Evolutionary conservation across 1,140 invertebrate species (phyloP).

Genomic region (Parapsyche elsis): DNA sequence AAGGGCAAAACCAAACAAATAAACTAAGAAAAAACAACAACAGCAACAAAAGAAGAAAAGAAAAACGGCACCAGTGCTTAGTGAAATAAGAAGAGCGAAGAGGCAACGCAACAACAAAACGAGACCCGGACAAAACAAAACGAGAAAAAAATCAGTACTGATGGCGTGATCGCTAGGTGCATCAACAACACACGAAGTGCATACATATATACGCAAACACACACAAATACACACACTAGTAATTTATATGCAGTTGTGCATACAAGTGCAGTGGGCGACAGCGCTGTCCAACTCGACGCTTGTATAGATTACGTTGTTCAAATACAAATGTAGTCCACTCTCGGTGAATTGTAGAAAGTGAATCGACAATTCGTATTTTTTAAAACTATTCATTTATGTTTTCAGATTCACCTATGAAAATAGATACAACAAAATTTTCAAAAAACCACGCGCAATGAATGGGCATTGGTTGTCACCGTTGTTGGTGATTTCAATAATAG

Average conservation of each 20-base stretch:
- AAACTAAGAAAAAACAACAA: too few species aligned
- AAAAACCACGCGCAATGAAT: too few species aligned
- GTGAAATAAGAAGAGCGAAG: conserved; percentile 26
- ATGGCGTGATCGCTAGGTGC: conserved; percentile 56
- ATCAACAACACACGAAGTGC: conserved; percentile 32
- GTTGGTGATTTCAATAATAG: too few species aligned
- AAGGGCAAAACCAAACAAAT: background rate
- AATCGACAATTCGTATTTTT: too few species aligned
- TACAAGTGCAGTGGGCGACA: conserved; percentile 3
- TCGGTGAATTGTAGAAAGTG: too few species aligned
- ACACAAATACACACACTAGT: background rate
- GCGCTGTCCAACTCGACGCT: too few species aligned
- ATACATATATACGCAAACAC: background rate
- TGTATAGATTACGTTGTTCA: too few species aligned
- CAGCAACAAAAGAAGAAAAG: conserved; percentile 3
- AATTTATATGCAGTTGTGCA: conserved; percentile 37
- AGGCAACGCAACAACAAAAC: conserved; percentile 20
- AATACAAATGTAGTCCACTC: too few species aligned
- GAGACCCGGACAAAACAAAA: conserved; percentile 25
- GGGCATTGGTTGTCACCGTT: too few species aligned
- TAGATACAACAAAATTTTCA: too few species aligned
- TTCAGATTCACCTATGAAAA: too few species aligned
- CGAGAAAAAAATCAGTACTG: conserved; percentile 40
- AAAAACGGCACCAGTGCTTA: conserved; percentile 29
- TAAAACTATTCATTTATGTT: too few species aligned